phyloP scores from a whole-genome alignment of 2,888 invertebrate species.

The Drosophila mercatorum region DNA sequence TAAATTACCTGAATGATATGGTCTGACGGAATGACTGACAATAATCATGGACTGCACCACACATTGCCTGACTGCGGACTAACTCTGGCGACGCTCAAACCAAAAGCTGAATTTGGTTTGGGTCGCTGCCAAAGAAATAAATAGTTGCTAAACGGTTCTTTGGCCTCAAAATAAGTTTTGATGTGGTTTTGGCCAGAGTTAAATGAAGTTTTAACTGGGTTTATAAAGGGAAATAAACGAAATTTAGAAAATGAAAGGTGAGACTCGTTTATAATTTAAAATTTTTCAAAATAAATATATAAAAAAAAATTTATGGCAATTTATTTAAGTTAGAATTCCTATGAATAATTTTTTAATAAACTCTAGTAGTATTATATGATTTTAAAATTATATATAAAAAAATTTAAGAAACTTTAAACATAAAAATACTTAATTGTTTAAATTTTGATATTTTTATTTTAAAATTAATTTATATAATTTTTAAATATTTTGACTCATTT shows the following conservation, averaged over 20 bases:
- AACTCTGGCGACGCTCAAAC: neutral
- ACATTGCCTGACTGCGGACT: conserved; percentile 31
- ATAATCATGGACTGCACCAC: conserved; percentile 29
- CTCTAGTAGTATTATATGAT: too few species aligned
- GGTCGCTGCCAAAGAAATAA: conserved; percentile 26
- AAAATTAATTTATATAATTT: too few species aligned
- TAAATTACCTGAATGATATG: conserved; percentile 55
- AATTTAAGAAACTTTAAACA: too few species aligned
- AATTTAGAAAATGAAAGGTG: neutral
- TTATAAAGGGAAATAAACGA: neutral
- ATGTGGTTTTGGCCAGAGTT: conserved; percentile 37
- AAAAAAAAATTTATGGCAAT: too few species aligned
- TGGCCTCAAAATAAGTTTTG: conserved; percentile 21
- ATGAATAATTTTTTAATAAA: too few species aligned
- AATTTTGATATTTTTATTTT: too few species aligned
- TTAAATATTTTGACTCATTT: too few species aligned
- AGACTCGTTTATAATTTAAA: neutral
- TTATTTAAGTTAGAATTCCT: too few species aligned
- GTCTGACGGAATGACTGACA: conserved; percentile 47
- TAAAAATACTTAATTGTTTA: too few species aligned
- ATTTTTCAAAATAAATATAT: too few species aligned
- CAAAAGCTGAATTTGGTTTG: conserved; percentile 25
- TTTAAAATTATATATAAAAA: too few species aligned
- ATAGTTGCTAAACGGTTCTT: conserved; percentile 33
- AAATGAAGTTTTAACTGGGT: conserved; percentile 41